These are phyloP conservation scores for Blastobasis adustella DNA, from an alignment of 2,888 invertebrate species.

Conservation along the genomic window DNA sequence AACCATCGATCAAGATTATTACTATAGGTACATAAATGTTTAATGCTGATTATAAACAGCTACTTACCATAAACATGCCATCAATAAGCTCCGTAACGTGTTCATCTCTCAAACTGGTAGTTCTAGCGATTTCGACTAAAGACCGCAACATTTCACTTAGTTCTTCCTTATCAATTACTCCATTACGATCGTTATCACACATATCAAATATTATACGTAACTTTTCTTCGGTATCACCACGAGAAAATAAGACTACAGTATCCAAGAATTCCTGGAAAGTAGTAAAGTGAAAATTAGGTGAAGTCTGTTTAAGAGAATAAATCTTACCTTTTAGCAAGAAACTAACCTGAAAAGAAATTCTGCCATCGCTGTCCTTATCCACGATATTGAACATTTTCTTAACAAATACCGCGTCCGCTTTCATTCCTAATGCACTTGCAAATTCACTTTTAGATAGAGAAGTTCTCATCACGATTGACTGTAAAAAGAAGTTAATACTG, in stretches of 20 bases:
- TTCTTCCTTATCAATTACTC: conserved; percentile 94
- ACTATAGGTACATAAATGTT: too few relatives aligned
- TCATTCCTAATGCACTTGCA: conserved; percentile 96
- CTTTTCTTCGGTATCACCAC: conserved; percentile 95
- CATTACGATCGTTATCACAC: conserved; percentile 96
- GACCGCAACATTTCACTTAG: conserved; percentile 95
- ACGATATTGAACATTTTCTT: conserved; percentile 98
- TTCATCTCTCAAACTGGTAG: conserved; percentile 91
- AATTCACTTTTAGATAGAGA: conserved; percentile 94
- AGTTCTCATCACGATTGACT: conserved; percentile 93
- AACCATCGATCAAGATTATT: too few relatives aligned
- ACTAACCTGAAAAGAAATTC: conserved; percentile 91
- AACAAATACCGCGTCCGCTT: conserved; percentile 94
- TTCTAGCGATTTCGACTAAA: conserved; percentile 93
- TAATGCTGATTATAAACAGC: neutral
- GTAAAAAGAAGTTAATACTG: conserved; percentile 4
- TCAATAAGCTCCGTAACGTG: conserved; percentile 94
- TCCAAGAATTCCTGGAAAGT: conserved; percentile 88
- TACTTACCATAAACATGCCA: conserved; percentile 89
- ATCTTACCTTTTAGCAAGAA: too few relatives aligned
- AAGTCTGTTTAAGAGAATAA: too few relatives aligned
- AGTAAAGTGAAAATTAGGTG: neutral
- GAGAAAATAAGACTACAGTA: conserved; percentile 92
- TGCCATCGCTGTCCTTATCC: conserved; percentile 93
- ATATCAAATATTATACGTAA: conserved; percentile 96